Evolutionary conservation across 2,113 vertebrate species (phyloP).

Genomic region (Verasper variegatus): DNA sequence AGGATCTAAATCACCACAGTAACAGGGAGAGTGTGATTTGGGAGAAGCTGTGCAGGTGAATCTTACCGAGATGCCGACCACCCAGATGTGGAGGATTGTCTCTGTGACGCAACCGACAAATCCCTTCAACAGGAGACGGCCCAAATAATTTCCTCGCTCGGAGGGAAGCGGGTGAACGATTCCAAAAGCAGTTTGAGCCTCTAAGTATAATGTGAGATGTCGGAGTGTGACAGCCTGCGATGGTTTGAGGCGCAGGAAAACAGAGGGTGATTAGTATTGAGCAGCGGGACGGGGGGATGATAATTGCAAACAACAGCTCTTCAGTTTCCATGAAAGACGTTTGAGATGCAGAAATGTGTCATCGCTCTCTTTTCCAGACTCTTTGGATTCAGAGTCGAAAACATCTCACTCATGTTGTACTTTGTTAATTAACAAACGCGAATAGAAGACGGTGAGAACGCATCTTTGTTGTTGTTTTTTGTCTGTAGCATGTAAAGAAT

Average conservation of each 20-base stretch:
- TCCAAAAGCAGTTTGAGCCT: neutral
- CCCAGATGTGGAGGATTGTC: neutral
- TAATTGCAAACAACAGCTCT: constrained; percentile 50
- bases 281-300: constrained; percentile 9
- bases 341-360: neutral
- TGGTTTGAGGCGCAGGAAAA: neutral
- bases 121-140: neutral
- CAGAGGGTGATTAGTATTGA: constrained; percentile 24
- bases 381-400: too few species aligned
- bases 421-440: constrained; percentile 22
- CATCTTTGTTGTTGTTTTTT: neutral
- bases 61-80: too few species aligned
- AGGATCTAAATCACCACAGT: too few species aligned
- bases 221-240: neutral
- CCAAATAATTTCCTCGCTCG: neutral
- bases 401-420: neutral
- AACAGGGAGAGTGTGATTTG: too few species aligned
- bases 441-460: neutral
- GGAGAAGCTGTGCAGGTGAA: too few species aligned
- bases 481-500: constrained; percentile 25
- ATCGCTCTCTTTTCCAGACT: too few species aligned
- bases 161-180: neutral
- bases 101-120: neutral
- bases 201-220: neutral
- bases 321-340: constrained; percentile 40